Base-by-base conservation (phyloP, 2,888 invertebrate genomes). In the Strigamia transsilvanica region DNA sequence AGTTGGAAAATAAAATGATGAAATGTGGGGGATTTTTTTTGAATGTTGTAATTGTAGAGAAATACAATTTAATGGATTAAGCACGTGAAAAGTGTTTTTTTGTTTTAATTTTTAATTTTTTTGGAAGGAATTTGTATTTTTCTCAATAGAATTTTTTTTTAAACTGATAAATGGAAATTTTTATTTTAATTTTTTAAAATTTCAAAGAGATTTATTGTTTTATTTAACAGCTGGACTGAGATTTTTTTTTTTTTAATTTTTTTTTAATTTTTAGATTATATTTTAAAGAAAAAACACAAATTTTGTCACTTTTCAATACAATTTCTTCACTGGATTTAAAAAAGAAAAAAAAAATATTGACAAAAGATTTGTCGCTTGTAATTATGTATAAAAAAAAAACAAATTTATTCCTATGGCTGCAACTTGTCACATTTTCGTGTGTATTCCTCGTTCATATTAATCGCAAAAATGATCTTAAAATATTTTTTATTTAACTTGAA, bases 341-440 rank as follows among this genome's bases (percentile, higher is more conserved):
- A n/a, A n/a, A n/a, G n/a, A n/a, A n/a, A n/a, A n/a, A n/a, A n/a
- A 66, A 66, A 27, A 66, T 27, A 12, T 66, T 66, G 66, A 23
- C 66, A 66, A 27, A 61, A 61, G 23, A 15, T 12, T 66, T 66
- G 66, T 66, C 66, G 66, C 66, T 66, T 66, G 66, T 66, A 66
- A 66, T 66, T 66, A 66, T 66, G 51, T 66, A 27, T 66, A 66
- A 23, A 66, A 66, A 66, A 61, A 66, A 61, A 15, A 51, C n/a
- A 61, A 66, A 66, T 66, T 27, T 66, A 66, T 66, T 66, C 66
- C 66, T 66, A 66, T 66, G 27, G 66, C 66, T 66, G 66, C 23
- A 66, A 66, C 27, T 27, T 66, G 66, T 66, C 66, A 66, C 66
- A 66, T 66, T 66, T 66, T 66, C 66, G 66, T 66, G 66, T 66